Evolutionary conservation across 2,113 vertebrate species (phyloP).

Genomic region (Mastomys natalensis): DNA sequence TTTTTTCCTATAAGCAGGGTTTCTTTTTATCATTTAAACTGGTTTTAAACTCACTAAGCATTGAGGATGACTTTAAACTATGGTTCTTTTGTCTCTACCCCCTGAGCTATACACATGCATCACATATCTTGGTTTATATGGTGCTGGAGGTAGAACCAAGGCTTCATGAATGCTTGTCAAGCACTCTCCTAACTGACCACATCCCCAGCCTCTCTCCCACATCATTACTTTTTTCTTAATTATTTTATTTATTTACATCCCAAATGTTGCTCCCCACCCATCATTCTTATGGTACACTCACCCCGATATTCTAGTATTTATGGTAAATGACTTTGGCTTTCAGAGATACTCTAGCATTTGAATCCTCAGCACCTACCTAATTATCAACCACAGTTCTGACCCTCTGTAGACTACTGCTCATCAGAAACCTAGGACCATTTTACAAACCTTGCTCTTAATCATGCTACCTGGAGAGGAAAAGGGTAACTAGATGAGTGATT

Average conservation of each 20-base stretch:
- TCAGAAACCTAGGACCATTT: neutral
- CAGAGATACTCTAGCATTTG: neutral
- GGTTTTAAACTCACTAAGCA: neutral
- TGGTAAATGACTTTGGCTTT: neutral
- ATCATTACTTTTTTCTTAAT: too few species aligned
- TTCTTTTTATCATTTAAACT: neutral
- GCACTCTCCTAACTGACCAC: neutral
- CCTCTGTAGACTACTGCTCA: neutral
- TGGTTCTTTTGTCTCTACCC: neutral
- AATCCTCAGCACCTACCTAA: neutral
- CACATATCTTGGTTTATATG: too few species aligned
- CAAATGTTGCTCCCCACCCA: neutral
- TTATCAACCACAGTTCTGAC: neutral
- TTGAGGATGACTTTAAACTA: neutral
- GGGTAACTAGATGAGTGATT: neutral
- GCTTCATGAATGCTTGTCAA: neutral
- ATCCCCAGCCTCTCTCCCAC: neutral
- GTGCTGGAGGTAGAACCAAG: neutral
- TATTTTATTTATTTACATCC: too few species aligned
- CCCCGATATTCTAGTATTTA: neutral
- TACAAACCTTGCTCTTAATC: neutral
- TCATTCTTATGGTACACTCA: conserved; percentile 18
- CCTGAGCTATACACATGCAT: too few species aligned
- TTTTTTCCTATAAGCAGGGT: neutral
- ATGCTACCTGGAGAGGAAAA: neutral